Percentiles rank a stretch among this genome's conserved stretches.
Conservation (phyloP, 2,888 invertebrate species). For the Acleris emargana region DNA sequence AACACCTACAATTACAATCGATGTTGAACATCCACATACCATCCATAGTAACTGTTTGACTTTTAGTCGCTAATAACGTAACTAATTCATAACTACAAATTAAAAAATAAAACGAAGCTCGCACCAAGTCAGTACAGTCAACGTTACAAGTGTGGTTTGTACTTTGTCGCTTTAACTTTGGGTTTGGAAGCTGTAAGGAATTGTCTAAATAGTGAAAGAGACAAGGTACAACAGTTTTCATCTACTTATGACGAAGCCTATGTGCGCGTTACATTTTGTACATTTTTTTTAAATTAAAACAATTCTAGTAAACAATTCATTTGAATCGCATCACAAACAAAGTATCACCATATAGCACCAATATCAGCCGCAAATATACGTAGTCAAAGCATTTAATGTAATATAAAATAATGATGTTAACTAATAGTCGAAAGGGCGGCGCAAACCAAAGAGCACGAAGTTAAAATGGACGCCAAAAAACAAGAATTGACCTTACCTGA, state of each 20-base stretch:
- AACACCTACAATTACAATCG: constrained; percentile 55
- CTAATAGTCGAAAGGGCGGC: constrained; percentile 38
- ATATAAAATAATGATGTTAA: constrained; percentile 41
- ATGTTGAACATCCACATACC: constrained; percentile 64
- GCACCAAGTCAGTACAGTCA: constrained; percentile 17
- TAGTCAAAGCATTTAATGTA: constrained; percentile 30
- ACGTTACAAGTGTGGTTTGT: too few relatives aligned
- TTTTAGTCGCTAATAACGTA: constrained; percentile 58
- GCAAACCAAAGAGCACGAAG: constrained; percentile 45
- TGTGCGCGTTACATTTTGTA: constrained; percentile 49
- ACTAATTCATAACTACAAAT: constrained; percentile 41
- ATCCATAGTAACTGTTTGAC: constrained; percentile 63
- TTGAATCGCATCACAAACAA: constrained; percentile 53
- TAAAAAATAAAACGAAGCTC: constrained; percentile 37
- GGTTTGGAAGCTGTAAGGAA: too few relatives aligned
- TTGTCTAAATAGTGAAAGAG: too few relatives aligned
- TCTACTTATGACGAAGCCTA: too few relatives aligned
- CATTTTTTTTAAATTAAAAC: constrained; percentile 37
- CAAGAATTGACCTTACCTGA: constrained; percentile 73
- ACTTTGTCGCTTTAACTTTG: too few relatives aligned
- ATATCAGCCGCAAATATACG: constrained; percentile 75
- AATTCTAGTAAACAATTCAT: constrained; percentile 38
- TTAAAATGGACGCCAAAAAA: constrained; percentile 72
- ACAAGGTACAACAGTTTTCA: too few relatives aligned
- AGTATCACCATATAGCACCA: constrained; percentile 78